phyloP scores from a whole-genome alignment of 1,140 invertebrate genomes.

The Laupala kohalensis region DNA sequence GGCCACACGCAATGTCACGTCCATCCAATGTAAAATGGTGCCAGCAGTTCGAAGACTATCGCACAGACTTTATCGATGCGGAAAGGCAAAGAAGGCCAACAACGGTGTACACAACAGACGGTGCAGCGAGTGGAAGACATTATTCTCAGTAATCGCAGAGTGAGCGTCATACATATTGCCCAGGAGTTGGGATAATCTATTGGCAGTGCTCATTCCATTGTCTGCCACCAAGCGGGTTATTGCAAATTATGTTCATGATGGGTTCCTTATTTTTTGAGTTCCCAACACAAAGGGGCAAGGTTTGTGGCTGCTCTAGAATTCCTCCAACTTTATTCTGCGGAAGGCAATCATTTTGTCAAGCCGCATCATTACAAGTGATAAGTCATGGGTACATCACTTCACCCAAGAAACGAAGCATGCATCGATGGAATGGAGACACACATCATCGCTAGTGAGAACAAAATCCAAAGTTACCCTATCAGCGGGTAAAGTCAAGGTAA shows the following conservation, averaged over 20 bases:
- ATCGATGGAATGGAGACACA: constrained; percentile 7
- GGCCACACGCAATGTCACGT: neutral
- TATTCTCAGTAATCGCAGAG: constrained; percentile 1
- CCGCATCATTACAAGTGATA: constrained; percentile 17
- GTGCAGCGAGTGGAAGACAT: neutral
- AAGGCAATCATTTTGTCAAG: constrained; percentile 18
- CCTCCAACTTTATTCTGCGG: constrained; percentile 13
- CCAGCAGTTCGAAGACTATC: neutral
- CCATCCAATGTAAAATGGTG: neutral
- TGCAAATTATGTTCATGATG: constrained; percentile 4
- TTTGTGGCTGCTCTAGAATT: constrained; percentile 5
- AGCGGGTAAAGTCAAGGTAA: neutral
- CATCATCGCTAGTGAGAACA: neutral
- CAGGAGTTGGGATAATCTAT: neutral
- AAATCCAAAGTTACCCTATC: neutral
- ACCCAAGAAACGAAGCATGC: constrained; percentile 8
- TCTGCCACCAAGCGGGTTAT: neutral
- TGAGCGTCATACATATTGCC: neutral
- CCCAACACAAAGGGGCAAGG: neutral
- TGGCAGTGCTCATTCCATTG: constrained; percentile 3
- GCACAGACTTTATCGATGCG: neutral
- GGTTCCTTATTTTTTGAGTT: constrained; percentile 4
- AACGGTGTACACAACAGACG: neutral
- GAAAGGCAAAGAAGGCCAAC: neutral
- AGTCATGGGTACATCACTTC: constrained; percentile 16